A percentile compares a stretch with the other conserved stretches of the same genome.
These are phyloP conservation scores for Drosophila saltans DNA, from an alignment of 1,140 invertebrate species.

Conservation along the genomic window DNA sequence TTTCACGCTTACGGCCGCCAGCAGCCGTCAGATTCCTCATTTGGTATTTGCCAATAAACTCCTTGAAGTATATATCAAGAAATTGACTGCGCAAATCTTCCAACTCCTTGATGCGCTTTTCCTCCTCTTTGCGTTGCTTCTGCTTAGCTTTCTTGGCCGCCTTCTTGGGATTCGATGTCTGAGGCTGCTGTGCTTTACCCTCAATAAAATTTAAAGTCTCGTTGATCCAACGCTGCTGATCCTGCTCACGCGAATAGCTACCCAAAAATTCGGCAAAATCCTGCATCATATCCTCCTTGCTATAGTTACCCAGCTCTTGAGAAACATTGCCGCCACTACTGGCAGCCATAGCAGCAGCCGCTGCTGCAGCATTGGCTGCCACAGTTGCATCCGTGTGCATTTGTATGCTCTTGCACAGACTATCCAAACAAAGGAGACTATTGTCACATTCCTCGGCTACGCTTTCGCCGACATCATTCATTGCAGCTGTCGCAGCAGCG, in stretches of 20 bases:
- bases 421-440: conserved; percentile 70
- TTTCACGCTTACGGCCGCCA: conserved; percentile 75
- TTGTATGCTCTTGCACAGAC: conserved; percentile 74
- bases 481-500: conserved; percentile 44
- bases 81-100: conserved; percentile 77
- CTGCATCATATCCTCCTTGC: conserved; percentile 73
- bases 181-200: conserved; percentile 74
- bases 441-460: conserved; percentile 56
- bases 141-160: conserved; percentile 82
- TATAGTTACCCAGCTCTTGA: conserved; percentile 49
- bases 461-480: conserved; percentile 52
- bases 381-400: conserved; percentile 62
- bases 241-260: conserved; percentile 68
- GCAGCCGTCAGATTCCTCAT: conserved; percentile 69
- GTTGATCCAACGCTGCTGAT: conserved; percentile 77
- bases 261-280: conserved; percentile 78
- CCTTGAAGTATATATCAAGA: conserved; percentile 81
- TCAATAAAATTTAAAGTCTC: conserved; percentile 80
- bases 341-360: conserved; percentile 38
- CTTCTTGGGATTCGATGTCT: conserved; percentile 75
- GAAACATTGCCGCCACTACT: conserved; percentile 20
- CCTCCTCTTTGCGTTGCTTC: conserved; percentile 79
- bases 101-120: conserved; percentile 77
- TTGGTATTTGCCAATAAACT: conserved; percentile 77
- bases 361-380: conserved; percentile 32